These are phyloP conservation scores for Leptinotarsa peninsularis DNA, from an alignment of 2,888 invertebrate species.

Conservation along the genomic window DNA sequence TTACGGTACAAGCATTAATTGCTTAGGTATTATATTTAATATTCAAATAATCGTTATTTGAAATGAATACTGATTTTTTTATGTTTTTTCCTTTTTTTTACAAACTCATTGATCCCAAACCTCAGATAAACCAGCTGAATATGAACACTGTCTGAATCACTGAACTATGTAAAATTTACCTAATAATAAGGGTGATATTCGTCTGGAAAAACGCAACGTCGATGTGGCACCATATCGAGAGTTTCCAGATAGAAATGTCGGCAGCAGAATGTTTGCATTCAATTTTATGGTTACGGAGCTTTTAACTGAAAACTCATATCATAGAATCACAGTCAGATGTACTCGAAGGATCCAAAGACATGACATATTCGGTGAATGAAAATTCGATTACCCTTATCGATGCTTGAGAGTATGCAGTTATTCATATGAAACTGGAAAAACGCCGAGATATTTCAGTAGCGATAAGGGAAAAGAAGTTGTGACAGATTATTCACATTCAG, in stretches of 20 bases:
- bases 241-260: slow-evolving; percentile 26
- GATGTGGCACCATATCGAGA: slow-evolving; percentile 14
- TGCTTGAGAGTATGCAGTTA: not conserved
- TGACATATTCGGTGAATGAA: slow-evolving; percentile 1
- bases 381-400: slow-evolving; percentile 12
- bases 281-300: slow-evolving; percentile 25
- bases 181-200: slow-evolving; percentile 6
- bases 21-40: too few species aligned
- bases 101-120: too few species aligned
- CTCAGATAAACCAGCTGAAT: not conserved
- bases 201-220: slow-evolving; percentile 21
- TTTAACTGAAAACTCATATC: slow-evolving; percentile 1
- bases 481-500: too few species aligned
- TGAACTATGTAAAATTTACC: not conserved
- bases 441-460: not conserved
- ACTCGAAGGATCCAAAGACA: not conserved
- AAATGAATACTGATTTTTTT: too few species aligned
- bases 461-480: not conserved
- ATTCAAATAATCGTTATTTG: too few species aligned
- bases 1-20: too few species aligned
- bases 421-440: not conserved
- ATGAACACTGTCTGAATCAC: not conserved
- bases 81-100: too few species aligned
- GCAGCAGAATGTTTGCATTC: slow-evolving; percentile 26
- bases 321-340: not conserved